phyloP scores from a whole-genome alignment of 2,888 invertebrate genomes.

The Oscheius sp. region DNA sequence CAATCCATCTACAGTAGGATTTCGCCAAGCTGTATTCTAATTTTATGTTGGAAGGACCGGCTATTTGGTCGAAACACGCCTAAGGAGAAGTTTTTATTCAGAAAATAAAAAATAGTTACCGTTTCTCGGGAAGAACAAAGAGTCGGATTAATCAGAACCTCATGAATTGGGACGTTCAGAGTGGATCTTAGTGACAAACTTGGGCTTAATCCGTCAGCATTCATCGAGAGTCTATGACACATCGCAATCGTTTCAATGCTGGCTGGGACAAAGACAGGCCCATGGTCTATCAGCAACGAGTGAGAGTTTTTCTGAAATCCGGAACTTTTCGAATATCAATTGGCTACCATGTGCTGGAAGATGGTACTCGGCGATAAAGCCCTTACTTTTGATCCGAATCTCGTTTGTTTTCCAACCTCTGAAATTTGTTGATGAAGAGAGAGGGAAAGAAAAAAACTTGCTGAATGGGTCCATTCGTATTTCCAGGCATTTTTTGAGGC shows the following conservation, averaged over 20 bases:
- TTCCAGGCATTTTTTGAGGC: background rate
- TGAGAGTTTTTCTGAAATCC: background rate
- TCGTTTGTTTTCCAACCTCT: background rate
- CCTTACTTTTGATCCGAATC: background rate
- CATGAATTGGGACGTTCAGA: background rate
- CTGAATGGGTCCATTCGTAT: slow-evolving; percentile 1
- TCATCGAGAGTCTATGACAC: slow-evolving; percentile 6
- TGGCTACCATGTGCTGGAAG: background rate
- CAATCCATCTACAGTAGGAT: background rate
- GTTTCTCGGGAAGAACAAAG: slow-evolving; percentile 8
- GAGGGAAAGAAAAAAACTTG: background rate
- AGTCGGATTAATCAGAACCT: background rate
- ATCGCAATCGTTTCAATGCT: background rate
- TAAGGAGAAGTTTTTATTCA: background rate
- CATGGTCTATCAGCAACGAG: background rate
- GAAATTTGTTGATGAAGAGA: background rate
- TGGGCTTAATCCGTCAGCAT: background rate
- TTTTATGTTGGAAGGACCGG: background rate
- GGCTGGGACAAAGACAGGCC: background rate
- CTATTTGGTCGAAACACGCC: background rate
- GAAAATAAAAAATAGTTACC: background rate
- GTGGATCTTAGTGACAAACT: background rate
- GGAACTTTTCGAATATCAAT: background rate
- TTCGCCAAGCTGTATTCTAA: background rate
- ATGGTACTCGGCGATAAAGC: background rate